Evolutionary conservation across 2,888 invertebrate genomes (phyloP), one percentile per base, ranked within the genome.

Genomic region (Horisme vitalbata): DNA sequence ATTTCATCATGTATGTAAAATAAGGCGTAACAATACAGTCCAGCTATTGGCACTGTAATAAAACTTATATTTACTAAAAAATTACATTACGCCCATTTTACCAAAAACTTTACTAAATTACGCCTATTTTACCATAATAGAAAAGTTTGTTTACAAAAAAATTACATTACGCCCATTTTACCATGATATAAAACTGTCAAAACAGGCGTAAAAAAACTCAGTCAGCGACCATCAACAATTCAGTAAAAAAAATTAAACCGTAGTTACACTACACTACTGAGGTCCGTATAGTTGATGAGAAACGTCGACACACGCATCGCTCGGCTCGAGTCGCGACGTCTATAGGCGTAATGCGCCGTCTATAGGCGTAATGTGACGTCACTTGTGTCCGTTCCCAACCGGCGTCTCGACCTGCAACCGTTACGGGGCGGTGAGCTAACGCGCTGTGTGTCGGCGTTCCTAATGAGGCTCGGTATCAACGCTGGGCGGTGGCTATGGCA

Each of bases 381-480:
- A 85, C 83, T 84, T 83, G 73, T 84, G 84, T 64, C 85, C 85
- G 78, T 84, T 87, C 71, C 83, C 84, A 73, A 75, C 52, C 53
- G 77, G 63, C 60, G 73, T 69, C 63, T 83, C 79, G 69, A 87
- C 87, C 87, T 88, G 87, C 68, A 84, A 86, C 80, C 75, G 75
- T 79, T 78, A 70, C 75, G 74, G 68, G 74, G 68, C 55, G 61
- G 72, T 80, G 71, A 82, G 79, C 81, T 74, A 65, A 69, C 71
- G 73, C 79, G 71, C 80, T 81, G 86, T 88, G 88, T 88, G 88
- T 86, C 88, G 88, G 81, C 87, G 88, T 86, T 82, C 87, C 86
- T 81, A 79, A 69, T 79, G 81, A 77, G 84, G 86, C 81, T 75
- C 65, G 63, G 62, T 59, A 38, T 32, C 46, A 44, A 63, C 69